A percentile compares a stretch with the other conserved stretches of the same genome.
phyloP scores from a whole-genome alignment of 2,888 invertebrate species.

The Hoplodrina blanda region DNA sequence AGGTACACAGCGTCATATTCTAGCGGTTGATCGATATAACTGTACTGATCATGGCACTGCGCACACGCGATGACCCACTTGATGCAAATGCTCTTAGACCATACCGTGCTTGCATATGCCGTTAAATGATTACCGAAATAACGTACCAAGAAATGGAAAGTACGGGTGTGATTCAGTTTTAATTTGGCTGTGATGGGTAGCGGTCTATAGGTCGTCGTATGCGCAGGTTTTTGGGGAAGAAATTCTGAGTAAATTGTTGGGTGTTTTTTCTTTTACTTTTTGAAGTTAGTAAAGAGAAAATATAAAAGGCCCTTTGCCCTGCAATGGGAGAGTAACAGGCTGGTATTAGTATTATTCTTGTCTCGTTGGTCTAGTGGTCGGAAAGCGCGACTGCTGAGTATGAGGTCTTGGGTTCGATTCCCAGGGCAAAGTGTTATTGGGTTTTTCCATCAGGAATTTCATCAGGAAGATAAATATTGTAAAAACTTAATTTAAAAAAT shows the following conservation, averaged over 20 bases:
- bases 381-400: no score
- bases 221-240: not conserved
- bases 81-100: slow-evolving; percentile 23
- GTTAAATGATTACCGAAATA: slow-evolving; percentile 69
- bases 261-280: no score
- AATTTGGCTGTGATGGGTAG: slow-evolving; percentile 14
- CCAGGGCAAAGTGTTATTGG: no score
- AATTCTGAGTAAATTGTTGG: not conserved
- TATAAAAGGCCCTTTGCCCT: no score
- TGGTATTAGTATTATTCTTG: no score
- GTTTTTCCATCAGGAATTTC: no score
- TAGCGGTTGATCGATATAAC: slow-evolving; percentile 60
- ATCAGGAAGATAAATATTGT: no score
- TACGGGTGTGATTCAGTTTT: slow-evolving; percentile 27
- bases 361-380: no score
- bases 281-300: no score
- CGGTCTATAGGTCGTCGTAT: not conserved
- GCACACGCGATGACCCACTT: slow-evolving; percentile 58
- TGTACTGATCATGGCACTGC: slow-evolving; percentile 47
- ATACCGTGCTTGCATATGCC: slow-evolving; percentile 46
- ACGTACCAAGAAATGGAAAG: slow-evolving; percentile 56
- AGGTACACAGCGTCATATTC: slow-evolving; percentile 48
- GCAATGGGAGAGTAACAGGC: no score
- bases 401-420: no score
- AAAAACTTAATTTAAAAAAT: no score